Evolutionary conservation across 2,113 vertebrate species (phyloP).

Genomic region (Equus quagga): DNA sequence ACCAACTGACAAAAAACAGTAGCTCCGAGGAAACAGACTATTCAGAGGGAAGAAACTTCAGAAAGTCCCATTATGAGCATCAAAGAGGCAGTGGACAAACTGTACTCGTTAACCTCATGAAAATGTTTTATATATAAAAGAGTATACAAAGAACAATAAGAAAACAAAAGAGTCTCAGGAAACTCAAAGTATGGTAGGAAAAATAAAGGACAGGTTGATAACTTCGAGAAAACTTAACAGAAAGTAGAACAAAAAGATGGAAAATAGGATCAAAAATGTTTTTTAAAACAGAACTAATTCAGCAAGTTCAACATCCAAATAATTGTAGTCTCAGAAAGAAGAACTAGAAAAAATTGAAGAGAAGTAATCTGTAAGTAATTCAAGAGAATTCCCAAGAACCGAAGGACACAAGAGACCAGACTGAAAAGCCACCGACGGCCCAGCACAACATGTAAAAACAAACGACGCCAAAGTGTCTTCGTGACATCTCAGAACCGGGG

Average conservation of each 20-base stretch:
- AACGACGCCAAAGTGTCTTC: fast-evolving
- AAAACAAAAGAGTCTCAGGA: neutral
- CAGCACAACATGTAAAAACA: fast-evolving
- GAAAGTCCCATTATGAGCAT: neutral
- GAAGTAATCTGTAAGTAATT: fast-evolving
- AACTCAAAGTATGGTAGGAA: neutral
- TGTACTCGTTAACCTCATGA: neutral
- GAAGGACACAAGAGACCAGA: fast-evolving
- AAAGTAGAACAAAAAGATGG: neutral
- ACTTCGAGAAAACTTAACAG: neutral
- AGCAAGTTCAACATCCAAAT: neutral
- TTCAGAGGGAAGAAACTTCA: fast-evolving
- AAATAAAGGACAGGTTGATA: neutral
- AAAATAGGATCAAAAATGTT: neutral
- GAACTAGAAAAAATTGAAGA: fast-evolving
- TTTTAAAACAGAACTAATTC: neutral
- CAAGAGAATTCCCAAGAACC: fast-evolving
- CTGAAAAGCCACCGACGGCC: fast-evolving
- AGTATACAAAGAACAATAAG: too few relatives aligned
- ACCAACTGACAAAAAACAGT: neutral
- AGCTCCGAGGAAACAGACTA: fast-evolving
- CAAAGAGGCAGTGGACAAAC: neutral
- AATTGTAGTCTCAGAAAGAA: neutral
- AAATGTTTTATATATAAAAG: fast-evolving
- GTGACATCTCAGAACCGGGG: fast-evolving